These are phyloP conservation scores for Leptodactylus fuscus DNA, from an alignment of 2,113 vertebrate genomes.

Conservation along the genomic window DNA sequence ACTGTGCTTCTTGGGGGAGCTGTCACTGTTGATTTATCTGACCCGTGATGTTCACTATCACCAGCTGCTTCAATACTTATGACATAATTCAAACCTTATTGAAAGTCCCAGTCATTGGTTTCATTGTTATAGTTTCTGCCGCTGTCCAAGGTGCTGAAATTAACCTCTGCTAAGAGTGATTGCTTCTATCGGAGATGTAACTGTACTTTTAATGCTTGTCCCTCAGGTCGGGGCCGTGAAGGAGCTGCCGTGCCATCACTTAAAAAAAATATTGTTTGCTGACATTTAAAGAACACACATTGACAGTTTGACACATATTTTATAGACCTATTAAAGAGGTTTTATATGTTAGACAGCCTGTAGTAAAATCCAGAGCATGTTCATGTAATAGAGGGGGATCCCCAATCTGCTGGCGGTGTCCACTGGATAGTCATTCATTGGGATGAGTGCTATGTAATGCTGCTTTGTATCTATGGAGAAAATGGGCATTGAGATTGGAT, in stretches of 20 bases:
- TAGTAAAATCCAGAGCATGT: not conserved
- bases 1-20: conserved; percentile 16
- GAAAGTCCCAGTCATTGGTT: conserved; percentile 27
- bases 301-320: conserved; percentile 2
- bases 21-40: conserved; percentile 53
- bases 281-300: conserved; percentile 22
- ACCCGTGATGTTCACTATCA: conserved; percentile 33
- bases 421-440: not conserved
- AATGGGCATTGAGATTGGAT: too few species aligned
- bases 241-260: not conserved
- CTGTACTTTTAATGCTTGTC: conserved; percentile 3
- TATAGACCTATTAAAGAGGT: not conserved
- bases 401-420: not conserved
- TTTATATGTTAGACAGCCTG: not conserved
- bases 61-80: conserved; percentile 50
- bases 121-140: conserved; percentile 29
- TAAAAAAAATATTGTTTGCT: not conserved
- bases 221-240: not conserved
- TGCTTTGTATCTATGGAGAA: too few species aligned
- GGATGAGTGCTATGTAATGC: too few species aligned
- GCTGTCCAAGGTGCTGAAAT: conserved; percentile 43
- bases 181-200: conserved; percentile 32
- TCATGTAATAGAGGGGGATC: not conserved
- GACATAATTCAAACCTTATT: conserved; percentile 49
- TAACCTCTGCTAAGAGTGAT: conserved; percentile 24